Percentiles rank a stretch among this genome's conserved stretches.
Evolutionary conservation across 2,797 vertebrate genomes (phyloP).

Genomic region (Cygnus olor): DNA sequence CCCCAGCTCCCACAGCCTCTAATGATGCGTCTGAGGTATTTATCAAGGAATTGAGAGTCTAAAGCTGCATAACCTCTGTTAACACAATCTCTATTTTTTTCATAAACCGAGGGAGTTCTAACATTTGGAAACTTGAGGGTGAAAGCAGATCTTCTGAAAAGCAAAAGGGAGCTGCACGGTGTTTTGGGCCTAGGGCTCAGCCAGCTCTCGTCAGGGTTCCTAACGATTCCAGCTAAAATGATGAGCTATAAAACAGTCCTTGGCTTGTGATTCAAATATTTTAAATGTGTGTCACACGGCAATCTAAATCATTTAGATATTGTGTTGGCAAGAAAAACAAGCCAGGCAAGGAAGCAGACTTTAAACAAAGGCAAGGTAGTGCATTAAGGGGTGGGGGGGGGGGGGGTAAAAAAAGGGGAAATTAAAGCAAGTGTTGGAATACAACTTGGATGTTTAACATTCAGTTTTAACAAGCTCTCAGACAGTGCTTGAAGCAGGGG

Average conservation of each 20-base stretch:
- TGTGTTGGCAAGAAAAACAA: neutral
- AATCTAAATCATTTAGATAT: neutral
- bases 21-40: neutral
- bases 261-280: neutral
- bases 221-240: neutral
- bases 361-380: neutral
- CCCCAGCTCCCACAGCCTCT: neutral
- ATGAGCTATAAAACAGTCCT: neutral
- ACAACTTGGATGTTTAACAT: neutral
- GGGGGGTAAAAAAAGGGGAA: neutral
- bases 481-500: neutral
- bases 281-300: neutral
- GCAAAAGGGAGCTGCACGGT: neutral
- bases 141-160: neutral
- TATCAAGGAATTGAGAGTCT: neutral
- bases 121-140: neutral
- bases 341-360: fast-evolving
- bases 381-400: neutral
- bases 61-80: neutral
- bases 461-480: neutral
- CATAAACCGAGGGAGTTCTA: neutral
- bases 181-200: neutral
- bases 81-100: neutral
- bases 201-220: neutral
- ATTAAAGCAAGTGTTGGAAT: neutral